Evolutionary conservation across 2,888 invertebrate genomes (phyloP).

Genomic region (Dynastes hyllus): DNA sequence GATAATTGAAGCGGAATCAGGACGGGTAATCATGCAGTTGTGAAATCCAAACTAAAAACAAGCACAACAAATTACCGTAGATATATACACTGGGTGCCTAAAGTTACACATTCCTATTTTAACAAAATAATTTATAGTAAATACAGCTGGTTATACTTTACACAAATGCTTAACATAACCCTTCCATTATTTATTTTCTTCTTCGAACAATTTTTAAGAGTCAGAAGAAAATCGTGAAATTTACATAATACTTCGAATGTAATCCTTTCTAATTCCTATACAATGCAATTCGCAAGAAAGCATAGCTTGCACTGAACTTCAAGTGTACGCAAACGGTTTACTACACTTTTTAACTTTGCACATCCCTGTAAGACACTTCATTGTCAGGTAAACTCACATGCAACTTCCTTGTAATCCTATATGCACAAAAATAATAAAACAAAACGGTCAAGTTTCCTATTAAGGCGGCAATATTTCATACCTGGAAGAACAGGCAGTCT

Average conservation of each 20-base stretch:
- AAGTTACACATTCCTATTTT: neutral
- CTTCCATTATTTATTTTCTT: no score
- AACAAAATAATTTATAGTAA: no score
- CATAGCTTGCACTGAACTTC: no score
- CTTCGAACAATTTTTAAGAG: no score
- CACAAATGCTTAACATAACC: no score
- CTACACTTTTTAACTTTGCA: constrained; percentile 25
- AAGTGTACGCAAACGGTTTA: no score
- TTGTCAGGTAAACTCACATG: neutral
- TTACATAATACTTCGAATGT: no score
- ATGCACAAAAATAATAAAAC: constrained; percentile 54
- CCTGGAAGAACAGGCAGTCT: constrained; percentile 47
- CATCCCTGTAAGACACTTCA: constrained; percentile 33
- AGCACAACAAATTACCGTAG: neutral
- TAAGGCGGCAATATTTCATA: constrained; percentile 54
- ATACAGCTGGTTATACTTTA: no score
- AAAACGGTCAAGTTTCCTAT: constrained; percentile 54
- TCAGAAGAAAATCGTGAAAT: no score
- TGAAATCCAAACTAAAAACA: neutral
- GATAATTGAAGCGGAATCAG: neutral
- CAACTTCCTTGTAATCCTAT: constrained; percentile 53
- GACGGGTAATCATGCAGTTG: neutral
- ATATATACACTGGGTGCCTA: neutral
- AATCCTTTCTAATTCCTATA: no score
- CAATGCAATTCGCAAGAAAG: no score